phyloP scores from a whole-genome alignment of 2,113 vertebrate genomes.

The Oncorhynchus nerka region DNA sequence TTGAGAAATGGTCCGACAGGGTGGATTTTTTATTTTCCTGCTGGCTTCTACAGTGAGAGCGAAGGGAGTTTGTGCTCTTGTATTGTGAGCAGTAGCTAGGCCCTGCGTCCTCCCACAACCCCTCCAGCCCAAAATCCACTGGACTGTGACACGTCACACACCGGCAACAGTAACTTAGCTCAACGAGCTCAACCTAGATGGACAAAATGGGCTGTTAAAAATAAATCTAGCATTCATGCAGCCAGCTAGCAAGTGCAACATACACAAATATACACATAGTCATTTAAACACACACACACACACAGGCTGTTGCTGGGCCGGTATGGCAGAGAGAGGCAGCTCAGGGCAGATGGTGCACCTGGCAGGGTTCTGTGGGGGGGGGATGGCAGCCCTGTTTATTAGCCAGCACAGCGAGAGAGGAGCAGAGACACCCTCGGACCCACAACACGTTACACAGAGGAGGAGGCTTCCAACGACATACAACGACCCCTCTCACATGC shows the following conservation, averaged over 20 bases:
- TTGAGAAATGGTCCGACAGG: not conserved
- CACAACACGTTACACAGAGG: slow-evolving; percentile 45
- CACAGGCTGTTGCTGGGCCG: slow-evolving; percentile 63
- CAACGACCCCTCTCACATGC: slow-evolving; percentile 2
- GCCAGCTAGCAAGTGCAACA: slow-evolving; percentile 9
- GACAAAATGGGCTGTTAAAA: slow-evolving; percentile 47
- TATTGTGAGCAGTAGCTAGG: not conserved
- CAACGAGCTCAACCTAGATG: no score
- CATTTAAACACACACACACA: slow-evolving; percentile 9
- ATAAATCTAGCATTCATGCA: slow-evolving; percentile 32
- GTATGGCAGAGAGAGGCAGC: slow-evolving; percentile 66
- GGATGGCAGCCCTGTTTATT: slow-evolving; percentile 74
- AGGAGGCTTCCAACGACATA: slow-evolving; percentile 48
- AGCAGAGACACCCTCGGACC: slow-evolving; percentile 54
- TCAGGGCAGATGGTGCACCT: slow-evolving; percentile 82
- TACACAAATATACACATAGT: not conserved
- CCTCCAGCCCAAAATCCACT: not conserved
- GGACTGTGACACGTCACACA: no score
- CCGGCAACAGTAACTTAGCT: not conserved
- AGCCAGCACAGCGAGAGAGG: slow-evolving; percentile 72
- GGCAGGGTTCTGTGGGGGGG: slow-evolving; percentile 73
- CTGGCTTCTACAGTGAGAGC: not conserved
- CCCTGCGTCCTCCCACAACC: not conserved
- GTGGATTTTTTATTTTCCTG: not conserved
- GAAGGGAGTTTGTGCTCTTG: not conserved